Conservation (phyloP, 2,888 invertebrate species). For the Meiosimyza platycephala region DNA sequence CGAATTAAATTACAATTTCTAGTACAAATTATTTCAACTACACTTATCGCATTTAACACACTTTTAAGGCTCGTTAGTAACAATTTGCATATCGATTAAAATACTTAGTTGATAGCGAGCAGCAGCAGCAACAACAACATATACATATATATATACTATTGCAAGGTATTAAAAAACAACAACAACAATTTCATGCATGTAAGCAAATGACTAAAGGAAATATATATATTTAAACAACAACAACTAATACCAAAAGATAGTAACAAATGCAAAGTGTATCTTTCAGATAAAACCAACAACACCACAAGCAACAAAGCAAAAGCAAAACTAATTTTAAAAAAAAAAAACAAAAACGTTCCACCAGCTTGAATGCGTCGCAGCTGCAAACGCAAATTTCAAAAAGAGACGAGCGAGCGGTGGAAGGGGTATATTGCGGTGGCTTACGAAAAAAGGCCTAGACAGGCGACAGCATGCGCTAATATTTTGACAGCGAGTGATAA, state of each 20-base stretch:
- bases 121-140: not conserved
- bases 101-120: constrained; percentile 37
- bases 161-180: not conserved
- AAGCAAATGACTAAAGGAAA: not conserved
- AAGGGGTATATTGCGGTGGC: not conserved
- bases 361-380: too few species aligned
- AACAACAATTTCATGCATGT: constrained; percentile 10
- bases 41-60: constrained; percentile 56
- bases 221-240: too few species aligned
- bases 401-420: not conserved
- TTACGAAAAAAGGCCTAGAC: not conserved
- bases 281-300: not conserved
- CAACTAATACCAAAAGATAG: not conserved
- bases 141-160: not conserved
- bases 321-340: not conserved
- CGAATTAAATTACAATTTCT: constrained; percentile 7
- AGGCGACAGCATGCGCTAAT: constrained; percentile 8
- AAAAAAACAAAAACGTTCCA: too few species aligned
- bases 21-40: constrained; percentile 5
- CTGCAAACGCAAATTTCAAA: not conserved
- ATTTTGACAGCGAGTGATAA: constrained; percentile 5
- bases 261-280: not conserved
- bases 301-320: not conserved
- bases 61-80: constrained; percentile 62
- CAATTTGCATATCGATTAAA: constrained; percentile 51